phyloP scores from a whole-genome alignment of 2,797 vertebrate genomes.

The Lophotriccus pileatus region DNA sequence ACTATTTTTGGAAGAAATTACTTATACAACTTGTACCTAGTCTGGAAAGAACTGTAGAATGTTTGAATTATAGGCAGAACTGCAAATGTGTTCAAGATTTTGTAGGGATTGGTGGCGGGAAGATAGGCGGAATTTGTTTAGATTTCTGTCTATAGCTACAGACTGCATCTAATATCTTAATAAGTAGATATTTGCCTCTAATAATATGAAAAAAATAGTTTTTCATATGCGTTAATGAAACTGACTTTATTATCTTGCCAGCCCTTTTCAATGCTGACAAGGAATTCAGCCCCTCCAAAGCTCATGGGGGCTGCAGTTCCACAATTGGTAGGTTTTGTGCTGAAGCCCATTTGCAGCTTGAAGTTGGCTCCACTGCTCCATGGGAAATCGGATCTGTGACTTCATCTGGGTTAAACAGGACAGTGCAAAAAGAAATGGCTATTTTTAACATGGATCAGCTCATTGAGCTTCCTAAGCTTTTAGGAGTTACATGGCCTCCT shows the following conservation, averaged over 20 bases:
- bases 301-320: neutral
- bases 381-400: neutral
- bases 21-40: neutral
- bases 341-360: neutral
- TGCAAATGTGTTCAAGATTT: neutral
- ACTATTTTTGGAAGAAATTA: neutral
- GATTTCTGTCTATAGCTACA: neutral
- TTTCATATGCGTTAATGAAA: neutral
- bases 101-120: neutral
- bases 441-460: conserved; percentile 21
- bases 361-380: neutral
- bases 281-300: neutral
- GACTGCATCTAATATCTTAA: neutral
- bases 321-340: rapidly evolving
- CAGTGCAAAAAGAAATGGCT: neutral
- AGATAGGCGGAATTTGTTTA: neutral
- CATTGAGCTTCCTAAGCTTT: neutral
- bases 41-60: neutral
- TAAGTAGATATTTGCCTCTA: neutral
- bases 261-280: neutral
- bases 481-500: neutral
- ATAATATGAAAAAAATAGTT: neutral
- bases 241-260: neutral
- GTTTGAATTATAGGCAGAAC: neutral
- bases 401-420: neutral